Conservation (phyloP, 2,888 invertebrate genomes). For the Melanotus villosus region DNA sequence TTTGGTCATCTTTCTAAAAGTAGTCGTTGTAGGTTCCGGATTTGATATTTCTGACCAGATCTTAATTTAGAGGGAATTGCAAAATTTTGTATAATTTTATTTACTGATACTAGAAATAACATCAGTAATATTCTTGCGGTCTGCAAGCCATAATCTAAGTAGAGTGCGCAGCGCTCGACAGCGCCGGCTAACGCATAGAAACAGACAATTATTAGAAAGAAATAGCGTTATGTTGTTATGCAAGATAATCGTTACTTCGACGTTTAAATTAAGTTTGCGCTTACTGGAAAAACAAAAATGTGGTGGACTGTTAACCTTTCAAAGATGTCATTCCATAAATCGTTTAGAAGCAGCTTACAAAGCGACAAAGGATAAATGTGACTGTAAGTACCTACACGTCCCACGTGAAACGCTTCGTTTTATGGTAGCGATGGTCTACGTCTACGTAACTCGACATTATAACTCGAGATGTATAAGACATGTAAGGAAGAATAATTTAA, state of each 20-base stretch:
- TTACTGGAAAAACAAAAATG: slow-evolving; percentile 44
- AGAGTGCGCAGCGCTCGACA: slow-evolving; percentile 25
- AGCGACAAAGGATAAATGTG: slow-evolving; percentile 78
- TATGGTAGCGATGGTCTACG: too few species aligned
- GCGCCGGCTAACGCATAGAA: slow-evolving; percentile 7
- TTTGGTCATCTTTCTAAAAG: too few species aligned
- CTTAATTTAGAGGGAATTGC: slow-evolving; percentile 6
- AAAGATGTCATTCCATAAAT: slow-evolving; percentile 57
- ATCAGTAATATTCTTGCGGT: not conserved
- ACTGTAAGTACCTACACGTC: slow-evolving; percentile 73
- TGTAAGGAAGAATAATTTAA: not conserved
- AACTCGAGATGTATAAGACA: too few species aligned
- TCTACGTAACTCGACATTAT: too few species aligned
- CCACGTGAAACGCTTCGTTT: not conserved
- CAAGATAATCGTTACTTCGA: slow-evolving; percentile 40
- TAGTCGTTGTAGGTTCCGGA: too few species aligned
- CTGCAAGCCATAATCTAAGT: not conserved
- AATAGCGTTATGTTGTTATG: slow-evolving; percentile 52
- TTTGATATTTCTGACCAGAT: not conserved
- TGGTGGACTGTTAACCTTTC: slow-evolving; percentile 8
- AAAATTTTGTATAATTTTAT: not conserved
- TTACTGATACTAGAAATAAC: slow-evolving; percentile 5
- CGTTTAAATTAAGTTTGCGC: slow-evolving; percentile 32
- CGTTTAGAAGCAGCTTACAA: slow-evolving; percentile 73
- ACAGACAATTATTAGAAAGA: slow-evolving; percentile 6